These are phyloP conservation scores for Cercopithecus neglectus DNA, from an alignment of 2,797 vertebrate species.

Conservation along the genomic window DNA sequence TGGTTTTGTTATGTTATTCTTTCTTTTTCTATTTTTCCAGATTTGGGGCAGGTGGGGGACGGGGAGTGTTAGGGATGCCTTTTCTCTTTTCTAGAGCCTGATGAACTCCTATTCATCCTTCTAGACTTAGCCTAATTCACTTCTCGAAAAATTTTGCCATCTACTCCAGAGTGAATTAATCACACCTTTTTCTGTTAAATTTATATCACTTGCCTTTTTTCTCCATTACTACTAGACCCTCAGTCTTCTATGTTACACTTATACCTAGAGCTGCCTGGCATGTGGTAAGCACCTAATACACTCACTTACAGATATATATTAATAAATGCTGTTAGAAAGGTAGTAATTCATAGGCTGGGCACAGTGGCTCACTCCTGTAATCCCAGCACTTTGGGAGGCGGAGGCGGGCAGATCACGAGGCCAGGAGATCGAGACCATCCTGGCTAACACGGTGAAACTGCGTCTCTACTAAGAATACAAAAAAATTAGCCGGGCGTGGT, in stretches of 20 bases:
- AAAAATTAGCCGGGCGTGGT: too few relatives aligned
- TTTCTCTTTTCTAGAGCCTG: not conserved
- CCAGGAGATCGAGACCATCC: too few relatives aligned
- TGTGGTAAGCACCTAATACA: not conserved
- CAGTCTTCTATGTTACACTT: not conserved
- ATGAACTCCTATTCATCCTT: slow-evolving; percentile 4
- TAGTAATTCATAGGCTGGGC: not conserved
- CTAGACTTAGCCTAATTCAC: not conserved
- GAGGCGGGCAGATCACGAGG: too few relatives aligned
- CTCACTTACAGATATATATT: not conserved
- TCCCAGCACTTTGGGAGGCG: too few relatives aligned
- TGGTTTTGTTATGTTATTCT: slow-evolving; percentile 34
- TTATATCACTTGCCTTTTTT: slow-evolving; percentile 35
- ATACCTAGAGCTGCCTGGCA: not conserved
- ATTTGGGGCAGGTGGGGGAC: not conserved
- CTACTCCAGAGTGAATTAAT: slow-evolving; percentile 1
- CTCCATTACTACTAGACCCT: not conserved
- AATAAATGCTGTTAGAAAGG: slow-evolving; percentile 2
- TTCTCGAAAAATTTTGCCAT: not conserved
- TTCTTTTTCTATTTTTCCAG: not conserved
- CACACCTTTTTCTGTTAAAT: slow-evolving; percentile 21
- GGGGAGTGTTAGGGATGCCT: not conserved
- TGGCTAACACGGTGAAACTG: too few relatives aligned
- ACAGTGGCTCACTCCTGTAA: too few relatives aligned
- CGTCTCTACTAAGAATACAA: too few relatives aligned